These are phyloP conservation scores for Guaruba guarouba DNA, from an alignment of 2,113 vertebrate genomes.

Conservation along the genomic window DNA sequence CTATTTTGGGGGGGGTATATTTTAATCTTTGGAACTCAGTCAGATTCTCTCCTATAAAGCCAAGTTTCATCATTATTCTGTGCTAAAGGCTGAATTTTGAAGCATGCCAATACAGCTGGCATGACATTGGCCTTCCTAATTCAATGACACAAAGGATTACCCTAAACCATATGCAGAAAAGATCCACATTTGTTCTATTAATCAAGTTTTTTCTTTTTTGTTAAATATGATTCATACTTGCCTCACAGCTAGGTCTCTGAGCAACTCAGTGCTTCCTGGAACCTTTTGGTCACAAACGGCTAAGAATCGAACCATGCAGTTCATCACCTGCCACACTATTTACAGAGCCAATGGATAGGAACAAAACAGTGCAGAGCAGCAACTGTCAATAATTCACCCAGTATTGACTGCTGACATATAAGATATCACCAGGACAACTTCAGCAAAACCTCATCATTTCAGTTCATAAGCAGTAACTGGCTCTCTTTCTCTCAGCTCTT, in stretches of 20 bases:
- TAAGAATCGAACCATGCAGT: neutral
- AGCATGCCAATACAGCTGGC: constrained; percentile 58
- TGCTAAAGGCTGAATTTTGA: constrained; percentile 42
- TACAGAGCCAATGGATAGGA: neutral
- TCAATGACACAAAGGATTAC: constrained; percentile 54
- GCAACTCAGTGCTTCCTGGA: neutral
- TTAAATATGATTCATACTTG: neutral
- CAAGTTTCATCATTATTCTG: constrained; percentile 57
- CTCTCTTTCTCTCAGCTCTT: neutral
- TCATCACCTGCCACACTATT: neutral
- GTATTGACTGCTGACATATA: neutral
- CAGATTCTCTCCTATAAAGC: constrained; percentile 39
- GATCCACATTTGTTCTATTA: neutral
- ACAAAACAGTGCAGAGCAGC: neutral
- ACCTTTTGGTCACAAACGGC: neutral
- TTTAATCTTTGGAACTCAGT: constrained; percentile 50
- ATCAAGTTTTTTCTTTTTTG: neutral
- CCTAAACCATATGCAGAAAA: neutral
- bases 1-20: constrained; percentile 49
- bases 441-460: neutral
- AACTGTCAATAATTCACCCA: neutral
- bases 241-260: neutral
- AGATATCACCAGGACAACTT: neutral
- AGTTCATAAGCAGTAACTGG: neutral
- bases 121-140: constrained; percentile 57